Base-by-base conservation (phyloP, 2,797 vertebrate genomes). In the Neosalanx taihuensis region DNA sequence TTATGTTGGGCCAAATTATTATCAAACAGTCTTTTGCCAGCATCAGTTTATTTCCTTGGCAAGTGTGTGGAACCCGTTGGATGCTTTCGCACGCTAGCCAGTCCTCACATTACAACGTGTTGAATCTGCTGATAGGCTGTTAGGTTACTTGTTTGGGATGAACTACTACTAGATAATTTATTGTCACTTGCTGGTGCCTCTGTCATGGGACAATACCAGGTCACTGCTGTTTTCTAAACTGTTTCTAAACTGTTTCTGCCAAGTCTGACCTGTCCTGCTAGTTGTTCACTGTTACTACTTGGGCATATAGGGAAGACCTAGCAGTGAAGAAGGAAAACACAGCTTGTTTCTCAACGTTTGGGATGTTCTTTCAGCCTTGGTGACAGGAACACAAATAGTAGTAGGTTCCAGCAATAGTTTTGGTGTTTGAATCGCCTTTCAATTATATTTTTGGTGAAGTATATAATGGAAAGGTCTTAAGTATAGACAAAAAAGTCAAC, bases 61-160 rank as follows among this genome's bases (percentile, higher is more conserved):
- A 3, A 59, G 35, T 82, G 84, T 69, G 30, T 10, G 81, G 77
- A 67, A 73, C 33, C 67, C 67, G 75, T 23, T 23, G 74, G 81
- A 31, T 31, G 75, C 78, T 74, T 80, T 79, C 69, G 76, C 74
- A 81, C 79, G 70, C 73, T 66, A 69, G 77, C 68, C 83, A 72
- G 83, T 74, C 70, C 89, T 93, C 90, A 17, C 83, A 72, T 93
- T 92, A 89, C 91, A 81, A 81, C 66, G 75, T 85, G 76, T 79
- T 74, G 78, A 72, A 12, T 79, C 77, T 78, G 77, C 85, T 82
- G 80, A 41, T 75, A 37, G 6, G 61, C 74, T 82, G 86, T 92
- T 89, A 61, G 79, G 86, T 93, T 92, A 89, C 92, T 37, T 64
- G 60, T 78, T 3, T 72, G 71, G 60, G 62, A 76, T n/a, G 67